Conservation (phyloP, 37 sponge, comb jelly and placozoan species). For the Tethya wilhelma region DNA sequence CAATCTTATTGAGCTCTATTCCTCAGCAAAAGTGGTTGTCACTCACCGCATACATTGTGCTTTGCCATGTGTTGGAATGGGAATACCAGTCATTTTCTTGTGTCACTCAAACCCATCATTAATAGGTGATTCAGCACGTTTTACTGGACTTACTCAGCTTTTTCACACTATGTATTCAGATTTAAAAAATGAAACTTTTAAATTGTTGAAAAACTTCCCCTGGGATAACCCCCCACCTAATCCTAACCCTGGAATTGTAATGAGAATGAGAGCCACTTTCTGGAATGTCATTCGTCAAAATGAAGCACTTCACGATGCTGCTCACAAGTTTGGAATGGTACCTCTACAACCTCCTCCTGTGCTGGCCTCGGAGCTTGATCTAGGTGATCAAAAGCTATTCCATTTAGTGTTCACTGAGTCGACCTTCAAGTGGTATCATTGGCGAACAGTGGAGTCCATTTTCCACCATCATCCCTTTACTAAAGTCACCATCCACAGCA, state of each 20-base stretch:
- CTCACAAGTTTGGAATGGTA: neutral
- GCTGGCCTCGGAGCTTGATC: too few species aligned
- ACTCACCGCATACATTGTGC: too few species aligned
- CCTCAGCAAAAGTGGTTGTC: too few species aligned
- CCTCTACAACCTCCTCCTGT: too few species aligned
- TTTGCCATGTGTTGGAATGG: too few species aligned
- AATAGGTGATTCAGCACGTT: too few species aligned
- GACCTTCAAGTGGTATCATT: slow-evolving; percentile 1
- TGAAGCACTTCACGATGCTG: slow-evolving; percentile 1
- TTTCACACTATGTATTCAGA: slow-evolving; percentile 4
- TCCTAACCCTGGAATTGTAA: neutral
- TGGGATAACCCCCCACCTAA: slow-evolving; percentile 4
- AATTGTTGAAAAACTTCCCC: neutral
- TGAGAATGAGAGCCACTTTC: slow-evolving; percentile 14
- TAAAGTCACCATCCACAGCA: neutral
- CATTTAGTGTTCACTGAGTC: neutral
- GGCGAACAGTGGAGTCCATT: slow-evolving; percentile 2
- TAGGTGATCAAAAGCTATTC: too few species aligned
- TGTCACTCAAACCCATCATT: too few species aligned
- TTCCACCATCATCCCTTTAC: slow-evolving; percentile 10
- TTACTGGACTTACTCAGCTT: slow-evolving; percentile 1
- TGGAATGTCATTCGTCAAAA: slow-evolving; percentile 10
- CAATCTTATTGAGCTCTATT: too few species aligned
- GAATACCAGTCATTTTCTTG: too few species aligned
- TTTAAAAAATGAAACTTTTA: neutral